These are phyloP conservation scores for Tamandua tetradactyla DNA, from an alignment of 2,797 vertebrate species.

Conservation along the genomic window DNA sequence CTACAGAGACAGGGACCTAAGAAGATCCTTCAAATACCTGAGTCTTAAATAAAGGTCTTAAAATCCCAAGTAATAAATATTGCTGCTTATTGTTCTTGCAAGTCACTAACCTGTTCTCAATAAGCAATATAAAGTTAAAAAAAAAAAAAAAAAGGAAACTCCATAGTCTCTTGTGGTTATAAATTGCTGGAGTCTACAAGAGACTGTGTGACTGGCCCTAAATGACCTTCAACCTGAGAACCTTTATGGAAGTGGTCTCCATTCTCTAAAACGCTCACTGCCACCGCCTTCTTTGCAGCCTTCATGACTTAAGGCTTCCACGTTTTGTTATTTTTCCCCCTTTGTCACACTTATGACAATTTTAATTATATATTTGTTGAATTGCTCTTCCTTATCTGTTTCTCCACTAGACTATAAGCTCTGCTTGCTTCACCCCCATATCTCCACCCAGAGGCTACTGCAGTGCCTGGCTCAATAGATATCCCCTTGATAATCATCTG, in stretches of 20 bases:
- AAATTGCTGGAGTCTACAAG: background rate
- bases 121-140: background rate
- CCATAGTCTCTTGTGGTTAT: background rate
- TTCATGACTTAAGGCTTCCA: background rate
- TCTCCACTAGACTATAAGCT: slow-evolving; percentile 10
- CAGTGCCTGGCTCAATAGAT: background rate
- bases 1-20: background rate
- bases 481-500: slow-evolving; percentile 14
- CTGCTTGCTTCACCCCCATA: background rate
- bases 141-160: background rate
- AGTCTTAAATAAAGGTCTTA: slow-evolving; percentile 15
- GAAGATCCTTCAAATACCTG: background rate
- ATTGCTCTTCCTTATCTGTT: background rate
- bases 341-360: background rate
- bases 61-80: slow-evolving; percentile 31
- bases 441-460: background rate
- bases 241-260: background rate
- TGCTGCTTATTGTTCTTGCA: background rate
- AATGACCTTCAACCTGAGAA: background rate
- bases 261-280: background rate
- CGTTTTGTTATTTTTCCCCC: slow-evolving; percentile 11
- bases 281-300: background rate
- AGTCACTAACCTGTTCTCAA: background rate
- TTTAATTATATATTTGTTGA: background rate
- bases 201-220: background rate